Evolutionary conservation across 1,140 invertebrate species (phyloP), one percentile per base, ranked within the genome.

Genomic region (Dermatophagoides farinae): DNA sequence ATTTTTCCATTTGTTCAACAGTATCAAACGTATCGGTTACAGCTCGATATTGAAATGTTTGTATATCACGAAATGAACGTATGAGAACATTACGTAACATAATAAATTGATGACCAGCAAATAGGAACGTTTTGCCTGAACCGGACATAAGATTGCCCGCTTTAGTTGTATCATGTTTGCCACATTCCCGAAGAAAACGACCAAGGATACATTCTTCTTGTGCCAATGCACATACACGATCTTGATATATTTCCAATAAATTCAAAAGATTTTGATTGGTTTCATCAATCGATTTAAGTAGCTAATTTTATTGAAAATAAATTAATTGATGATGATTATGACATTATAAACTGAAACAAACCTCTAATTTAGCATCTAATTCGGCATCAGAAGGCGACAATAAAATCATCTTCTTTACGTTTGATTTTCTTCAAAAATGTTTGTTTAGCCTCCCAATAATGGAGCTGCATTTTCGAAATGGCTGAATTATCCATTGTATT

Each of bases 361-460:
- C 74, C 66, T 97, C 92, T 52, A 98, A 76, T 76, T 97, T 98
- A 4, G 93, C 85, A 76, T 99, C 95, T 5, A 99, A 75, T 69
- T 96, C 87, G 9, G 90, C 83, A 75, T 99, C 95, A 0, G 89
- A 96, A 20, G n/a, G 93, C 82, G 16, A 93, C 82, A 66, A 97
- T 83, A 76, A 88, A 90, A 63, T 95, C 90, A 72, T 99, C 95
- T 75, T 98, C 92, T 75, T 97, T 97, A 68, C 90, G 88, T 8
- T 92, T 91, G 18, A 99, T 75, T 76, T 93, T 97, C 66, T 86
- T 78, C 57, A 91, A 82, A 31, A 98, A 82, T 51, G 86, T 83
- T 74, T 97, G 92, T 70, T 97, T 97, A 5, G 93, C 96, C 38
- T 96, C 85, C 92, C 92, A 99, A 73, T 89, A 97, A 64, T 95